These are phyloP conservation scores for Xenus cinereus DNA, from an alignment of 2,113 vertebrate species.

Conservation along the genomic window DNA sequence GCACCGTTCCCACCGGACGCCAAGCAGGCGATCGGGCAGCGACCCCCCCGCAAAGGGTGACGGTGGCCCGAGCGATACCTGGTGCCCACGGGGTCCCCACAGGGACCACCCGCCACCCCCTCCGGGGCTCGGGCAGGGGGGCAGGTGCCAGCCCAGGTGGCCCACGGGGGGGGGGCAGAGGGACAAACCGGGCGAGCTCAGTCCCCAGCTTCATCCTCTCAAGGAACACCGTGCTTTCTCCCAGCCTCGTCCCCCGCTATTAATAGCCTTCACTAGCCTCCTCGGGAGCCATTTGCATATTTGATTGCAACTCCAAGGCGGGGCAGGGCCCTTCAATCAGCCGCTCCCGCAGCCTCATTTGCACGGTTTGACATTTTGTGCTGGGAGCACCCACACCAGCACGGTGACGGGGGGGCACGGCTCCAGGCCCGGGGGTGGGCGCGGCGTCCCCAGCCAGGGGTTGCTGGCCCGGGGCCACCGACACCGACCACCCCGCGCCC, in stretches of 20 bases:
- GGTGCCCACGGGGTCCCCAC: accelerated
- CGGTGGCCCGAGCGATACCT: accelerated
- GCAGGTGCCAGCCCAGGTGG: background rate
- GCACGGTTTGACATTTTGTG: slow-evolving; percentile 74
- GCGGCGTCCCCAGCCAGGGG: background rate
- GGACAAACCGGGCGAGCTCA: background rate
- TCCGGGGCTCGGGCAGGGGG: accelerated
- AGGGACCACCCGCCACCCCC: background rate
- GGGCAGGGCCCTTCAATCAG: slow-evolving; percentile 70
- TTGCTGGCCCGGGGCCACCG: accelerated
- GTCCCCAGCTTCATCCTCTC: background rate
- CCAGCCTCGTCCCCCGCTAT: slow-evolving; percentile 14
- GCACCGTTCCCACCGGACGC: accelerated
- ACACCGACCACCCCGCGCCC: background rate
- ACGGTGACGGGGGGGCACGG: background rate
- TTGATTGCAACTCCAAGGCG: slow-evolving; percentile 71
- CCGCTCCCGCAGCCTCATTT: slow-evolving; percentile 69
- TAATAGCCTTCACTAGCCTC: slow-evolving; percentile 58
- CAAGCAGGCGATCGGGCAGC: accelerated
- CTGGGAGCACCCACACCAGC: slow-evolving; percentile 18
- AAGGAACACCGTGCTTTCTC: background rate
- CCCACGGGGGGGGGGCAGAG: accelerated
- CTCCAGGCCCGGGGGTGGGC: background rate
- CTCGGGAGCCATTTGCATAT: slow-evolving; percentile 73
- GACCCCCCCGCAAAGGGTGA: background rate